A percentile compares a stretch with the other conserved stretches of the same genome.
Conservation (phyloP, 2,797 vertebrate species). For the Catostomus latipinnis region DNA sequence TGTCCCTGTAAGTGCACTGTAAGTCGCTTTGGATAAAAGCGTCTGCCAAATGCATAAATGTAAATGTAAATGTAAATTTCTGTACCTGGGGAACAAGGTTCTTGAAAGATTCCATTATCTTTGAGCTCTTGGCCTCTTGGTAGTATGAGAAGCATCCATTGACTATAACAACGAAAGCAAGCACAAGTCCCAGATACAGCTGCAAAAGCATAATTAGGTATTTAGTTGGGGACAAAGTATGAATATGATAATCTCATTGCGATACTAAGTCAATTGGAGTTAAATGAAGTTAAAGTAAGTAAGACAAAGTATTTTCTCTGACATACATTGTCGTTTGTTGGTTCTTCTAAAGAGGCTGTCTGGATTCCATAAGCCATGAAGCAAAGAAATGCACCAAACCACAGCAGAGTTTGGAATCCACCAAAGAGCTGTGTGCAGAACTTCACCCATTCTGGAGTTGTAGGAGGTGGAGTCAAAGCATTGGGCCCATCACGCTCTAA, state of each 20-base stretch:
- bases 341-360: slow-evolving; percentile 81
- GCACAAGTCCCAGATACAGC: slow-evolving; percentile 88
- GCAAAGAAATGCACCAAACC: slow-evolving; percentile 94
- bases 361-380: slow-evolving; percentile 88
- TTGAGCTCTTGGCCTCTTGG: slow-evolving; percentile 92
- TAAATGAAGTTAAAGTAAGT: background rate
- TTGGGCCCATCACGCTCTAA: slow-evolving; percentile 92
- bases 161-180: slow-evolving; percentile 88
- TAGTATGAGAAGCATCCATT: slow-evolving; percentile 92
- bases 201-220: slow-evolving; percentile 55
- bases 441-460: slow-evolving; percentile 95
- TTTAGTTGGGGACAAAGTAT: background rate
- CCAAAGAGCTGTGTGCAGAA: slow-evolving; percentile 96
- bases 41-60: too few relatives aligned
- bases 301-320: background rate
- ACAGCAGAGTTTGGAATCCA: slow-evolving; percentile 93
- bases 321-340: slow-evolving; percentile 86
- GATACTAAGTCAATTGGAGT: background rate
- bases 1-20: too few relatives aligned
- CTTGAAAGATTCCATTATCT: slow-evolving; percentile 92
- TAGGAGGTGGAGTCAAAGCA: slow-evolving; percentile 91
- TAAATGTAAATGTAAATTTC: too few relatives aligned
- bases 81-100: slow-evolving; percentile 89
- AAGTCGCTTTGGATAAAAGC: too few relatives aligned
- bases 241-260: background rate